Evolutionary conservation across 2,888 invertebrate genomes (phyloP), one percentile per base, ranked within the genome.

Genomic region (Cordilura impudica): DNA sequence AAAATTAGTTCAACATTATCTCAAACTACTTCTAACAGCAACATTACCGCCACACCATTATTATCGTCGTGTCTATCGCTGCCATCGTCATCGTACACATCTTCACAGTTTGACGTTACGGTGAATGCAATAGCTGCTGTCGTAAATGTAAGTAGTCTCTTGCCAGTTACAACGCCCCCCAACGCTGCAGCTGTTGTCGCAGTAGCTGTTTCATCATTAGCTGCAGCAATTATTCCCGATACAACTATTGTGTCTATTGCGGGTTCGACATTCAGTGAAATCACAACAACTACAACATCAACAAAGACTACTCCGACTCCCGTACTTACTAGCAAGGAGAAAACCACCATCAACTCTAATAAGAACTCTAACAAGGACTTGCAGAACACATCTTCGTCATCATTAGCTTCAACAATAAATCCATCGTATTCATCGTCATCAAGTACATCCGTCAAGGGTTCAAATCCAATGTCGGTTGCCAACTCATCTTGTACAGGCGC

Each of bases 211-310:
- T 75, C 67, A 18, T 81, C 54, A 18, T 81, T 78, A 66, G 78
- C 80, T 58, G 83, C 83, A 54, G 84, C 87, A 56, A 86, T 87
- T 70, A 86, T 87, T 79, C 85, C 86, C 8, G 87, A 86, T 82
- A 86, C 86, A 65, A 87, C 87, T 63, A 87, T 87, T 81, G 88
- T 87, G 54, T 87, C 87, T 14, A 87, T 87, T 83, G 88, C 88
- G 71, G 84, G 86, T 70, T 86, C 85, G 26, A 86, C 87, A 67
- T 82, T 88, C 70, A 87, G 87, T 74, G 87, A 87, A 78, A 85
- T 87, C 66, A 87, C 87, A 39, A 86, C 86, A 56, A 87, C 88
- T 35, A 87, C 88, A 5, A 87, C 88, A 78, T 86, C 86, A 53
- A 87, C 88, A 23, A 88, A 85, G 66, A 88, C 87, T 10, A 88